Percentiles rank a stretch among this genome's conserved stretches.
phyloP scores from a whole-genome alignment of 2,888 invertebrate species.

The Strigamia crassipes region DNA sequence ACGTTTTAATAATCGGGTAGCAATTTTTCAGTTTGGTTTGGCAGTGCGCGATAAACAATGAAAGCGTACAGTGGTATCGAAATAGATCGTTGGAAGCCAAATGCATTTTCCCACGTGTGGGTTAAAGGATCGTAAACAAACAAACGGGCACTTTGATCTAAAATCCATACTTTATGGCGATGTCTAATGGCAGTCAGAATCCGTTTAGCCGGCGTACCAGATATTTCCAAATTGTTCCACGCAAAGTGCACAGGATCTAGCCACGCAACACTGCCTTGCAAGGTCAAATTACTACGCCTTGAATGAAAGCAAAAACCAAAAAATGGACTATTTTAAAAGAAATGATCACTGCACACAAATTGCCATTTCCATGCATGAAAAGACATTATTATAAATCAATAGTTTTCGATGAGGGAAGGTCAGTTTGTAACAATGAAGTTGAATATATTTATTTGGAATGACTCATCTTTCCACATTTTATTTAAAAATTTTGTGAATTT shows the following conservation, averaged over 20 bases:
- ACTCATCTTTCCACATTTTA: too few relatives aligned
- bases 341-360: too few relatives aligned
- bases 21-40: not conserved
- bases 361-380: too few relatives aligned
- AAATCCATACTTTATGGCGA: not conserved
- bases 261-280: not conserved
- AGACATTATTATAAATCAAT: too few relatives aligned
- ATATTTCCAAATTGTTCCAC: not conserved
- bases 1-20: not conserved
- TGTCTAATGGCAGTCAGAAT: not conserved
- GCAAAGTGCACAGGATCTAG: not conserved
- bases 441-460: too few relatives aligned
- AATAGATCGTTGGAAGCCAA: not conserved
- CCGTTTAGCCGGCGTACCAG: not conserved
- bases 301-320: too few relatives aligned
- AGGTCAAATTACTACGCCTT: not conserved
- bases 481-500: too few relatives aligned
- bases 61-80: not conserved
- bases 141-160: not conserved
- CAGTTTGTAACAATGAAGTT: too few relatives aligned
- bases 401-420: too few relatives aligned
- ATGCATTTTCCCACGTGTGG: not conserved
- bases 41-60: not conserved
- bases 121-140: not conserved
- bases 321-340: too few relatives aligned